phyloP scores from a whole-genome alignment of 2,888 invertebrate species.

The Limnephilus rhombicus region DNA sequence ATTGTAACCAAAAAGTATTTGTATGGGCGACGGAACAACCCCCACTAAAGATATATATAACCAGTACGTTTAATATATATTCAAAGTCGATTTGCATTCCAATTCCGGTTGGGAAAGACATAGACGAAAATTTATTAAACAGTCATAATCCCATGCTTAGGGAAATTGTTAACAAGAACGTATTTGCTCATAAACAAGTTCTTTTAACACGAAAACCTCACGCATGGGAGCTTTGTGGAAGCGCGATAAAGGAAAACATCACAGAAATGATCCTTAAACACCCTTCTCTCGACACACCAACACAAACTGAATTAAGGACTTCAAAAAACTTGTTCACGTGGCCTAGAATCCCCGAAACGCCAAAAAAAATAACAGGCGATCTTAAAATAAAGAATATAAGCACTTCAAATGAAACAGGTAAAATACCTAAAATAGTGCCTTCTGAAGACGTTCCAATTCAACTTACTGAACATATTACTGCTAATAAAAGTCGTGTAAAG shows the following conservation, averaged over 20 bases:
- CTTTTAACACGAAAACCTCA: conserved; percentile 72
- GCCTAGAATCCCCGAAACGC: neutral
- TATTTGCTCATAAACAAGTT: conserved; percentile 73
- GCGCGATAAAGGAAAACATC: conserved; percentile 69
- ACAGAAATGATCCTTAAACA: neutral
- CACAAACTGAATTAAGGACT: neutral
- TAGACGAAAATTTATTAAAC: conserved; percentile 23
- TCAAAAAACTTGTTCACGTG: conserved; percentile 16
- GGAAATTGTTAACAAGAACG: conserved; percentile 37
- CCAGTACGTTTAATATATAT: conserved; percentile 31
- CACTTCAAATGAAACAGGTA: neutral
- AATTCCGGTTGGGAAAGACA: neutral
- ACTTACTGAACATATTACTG: neutral
- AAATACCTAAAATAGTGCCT: neutral
- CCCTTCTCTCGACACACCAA: conserved; percentile 2
- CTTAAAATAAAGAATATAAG: neutral
- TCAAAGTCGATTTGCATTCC: conserved; percentile 32
- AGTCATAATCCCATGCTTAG: conserved; percentile 35
- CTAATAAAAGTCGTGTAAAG: neutral
- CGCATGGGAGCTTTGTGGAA: conserved; percentile 75
- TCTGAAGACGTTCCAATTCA: neutral
- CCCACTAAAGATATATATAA: conserved; percentile 55
- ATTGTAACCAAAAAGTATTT: conserved; percentile 66
- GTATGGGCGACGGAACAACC: conserved; percentile 68
- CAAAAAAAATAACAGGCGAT: neutral